Evolutionary conservation across 2,888 invertebrate species (phyloP).

Genomic region (Melolontha melolontha): DNA sequence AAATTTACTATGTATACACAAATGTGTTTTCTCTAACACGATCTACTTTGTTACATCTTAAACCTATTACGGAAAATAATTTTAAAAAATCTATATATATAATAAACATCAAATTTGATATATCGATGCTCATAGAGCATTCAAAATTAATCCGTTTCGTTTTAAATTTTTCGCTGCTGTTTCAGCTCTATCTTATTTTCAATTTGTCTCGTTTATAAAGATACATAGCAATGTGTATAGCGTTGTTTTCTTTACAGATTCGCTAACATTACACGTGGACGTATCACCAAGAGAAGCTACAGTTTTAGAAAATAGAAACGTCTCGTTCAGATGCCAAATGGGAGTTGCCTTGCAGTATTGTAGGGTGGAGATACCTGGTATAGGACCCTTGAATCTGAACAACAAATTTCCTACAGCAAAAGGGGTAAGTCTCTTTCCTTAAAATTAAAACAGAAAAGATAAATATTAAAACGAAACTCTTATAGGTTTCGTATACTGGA

Average conservation of each 20-base stretch:
- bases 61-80: no score
- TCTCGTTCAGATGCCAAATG: constrained; percentile 72
- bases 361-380: constrained; percentile 69
- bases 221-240: no score
- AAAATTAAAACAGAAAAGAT: not conserved
- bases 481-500: constrained; percentile 65
- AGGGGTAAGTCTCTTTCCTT: constrained; percentile 61
- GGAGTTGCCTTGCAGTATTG: constrained; percentile 72
- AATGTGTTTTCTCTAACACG: no score
- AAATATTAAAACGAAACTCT: not conserved
- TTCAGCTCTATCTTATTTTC: no score
- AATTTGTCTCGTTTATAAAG: no score
- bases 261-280: constrained; percentile 62
- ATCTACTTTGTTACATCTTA: no score
- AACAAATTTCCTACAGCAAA: constrained; percentile 56
- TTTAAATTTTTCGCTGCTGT: no score
- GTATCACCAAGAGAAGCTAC: constrained; percentile 69
- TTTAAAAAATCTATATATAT: no score
- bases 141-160: no score
- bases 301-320: constrained; percentile 70
- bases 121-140: no score
- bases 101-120: no score
- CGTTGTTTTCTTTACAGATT: constrained; percentile 26
- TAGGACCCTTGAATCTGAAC: constrained; percentile 66
- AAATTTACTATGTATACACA: no score